Evolutionary conservation across 2,113 vertebrate genomes (phyloP), one percentile per base, ranked within the genome.

Genomic region (Narcine bancroftii): DNA sequence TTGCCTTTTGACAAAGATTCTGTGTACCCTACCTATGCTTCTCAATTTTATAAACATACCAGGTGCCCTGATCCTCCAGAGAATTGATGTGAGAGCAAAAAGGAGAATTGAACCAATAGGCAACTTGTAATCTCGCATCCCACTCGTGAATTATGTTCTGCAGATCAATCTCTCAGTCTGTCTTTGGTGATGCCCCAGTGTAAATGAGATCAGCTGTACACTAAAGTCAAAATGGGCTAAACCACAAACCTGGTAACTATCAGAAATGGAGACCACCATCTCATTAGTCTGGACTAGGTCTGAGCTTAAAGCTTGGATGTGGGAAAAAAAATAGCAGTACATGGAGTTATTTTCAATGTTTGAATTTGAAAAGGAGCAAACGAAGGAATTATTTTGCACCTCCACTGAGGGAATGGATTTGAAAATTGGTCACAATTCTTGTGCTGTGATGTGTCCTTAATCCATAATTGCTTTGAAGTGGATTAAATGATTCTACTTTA

Each of bases 401-500:
- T 81, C 47, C 2, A 13, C 26, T 42, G 17, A 24, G 36, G 60
- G 60, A 89, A 2, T 60, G n/a, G 56, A 19, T 87, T 87, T 63
- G 3, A 1, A 60, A 42, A 17, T 39, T 39, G 56, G 17, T 56
- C 24, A 33, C 33, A 33, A 81, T 81, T 53, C 77, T 33, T 65
- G n/a, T 65, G 19, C 85, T 24, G 33, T 89, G 36, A 89, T 6
- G n/a, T 21, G 39, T n/a, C 60, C 36, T 2, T 63, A 21, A 39
- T 36, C 60, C 21, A 24, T 39, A 56, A 63, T 87, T 87, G 53
- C n/a, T 87, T 87, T 87, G 83, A 87, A 87, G 83, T 87, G 50
- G 42, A 60, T 26, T 85, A 4, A 60, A 36, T 87, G n/a, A 65
- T 81, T 53, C 36, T 15, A 89, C 56, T 89, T 89, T 65, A 89